Evolutionary conservation across 2,113 vertebrate species (phyloP).

Genomic region (Cololabis saira): DNA sequence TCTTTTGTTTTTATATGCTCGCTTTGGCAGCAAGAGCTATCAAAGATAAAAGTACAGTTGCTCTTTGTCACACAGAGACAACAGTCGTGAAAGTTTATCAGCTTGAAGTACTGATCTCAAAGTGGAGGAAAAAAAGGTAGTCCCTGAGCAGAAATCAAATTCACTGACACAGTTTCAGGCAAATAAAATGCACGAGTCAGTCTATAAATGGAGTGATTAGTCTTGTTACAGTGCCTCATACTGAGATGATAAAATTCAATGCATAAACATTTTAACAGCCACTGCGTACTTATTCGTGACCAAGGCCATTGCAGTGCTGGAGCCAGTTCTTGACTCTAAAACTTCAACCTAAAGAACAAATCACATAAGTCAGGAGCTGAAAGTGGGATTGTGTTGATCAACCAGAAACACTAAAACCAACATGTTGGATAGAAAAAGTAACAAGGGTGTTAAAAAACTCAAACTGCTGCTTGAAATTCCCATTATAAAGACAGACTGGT

Average conservation of each 20-base stretch:
- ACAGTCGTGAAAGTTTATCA: constrained; percentile 71
- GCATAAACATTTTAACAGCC: constrained; percentile 1
- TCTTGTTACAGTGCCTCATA: constrained; percentile 7
- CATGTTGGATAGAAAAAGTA: not conserved
- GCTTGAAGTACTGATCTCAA: constrained; percentile 37
- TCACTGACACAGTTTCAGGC: constrained; percentile 47
- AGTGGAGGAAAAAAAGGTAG: constrained; percentile 19
- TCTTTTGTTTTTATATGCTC: constrained; percentile 66
- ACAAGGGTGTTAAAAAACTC: no score
- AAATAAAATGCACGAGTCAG: constrained; percentile 23
- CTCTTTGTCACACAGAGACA: constrained; percentile 67
- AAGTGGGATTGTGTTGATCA: not conserved
- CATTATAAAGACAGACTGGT: constrained; percentile 1
- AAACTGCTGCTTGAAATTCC: not conserved
- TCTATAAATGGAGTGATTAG: constrained; percentile 16
- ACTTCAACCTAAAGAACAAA: not conserved
- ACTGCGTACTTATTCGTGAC: not conserved
- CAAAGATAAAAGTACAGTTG: constrained; percentile 69
- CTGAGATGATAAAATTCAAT: constrained; percentile 25
- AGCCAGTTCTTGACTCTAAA: not conserved
- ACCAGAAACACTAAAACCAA: not conserved
- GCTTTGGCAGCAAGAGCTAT: constrained; percentile 64
- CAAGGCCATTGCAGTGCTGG: not conserved
- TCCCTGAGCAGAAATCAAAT: constrained; percentile 43
- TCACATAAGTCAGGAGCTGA: not conserved